phyloP scores from a whole-genome alignment of 2,888 invertebrate genomes.

The Incurvaria masculella region DNA sequence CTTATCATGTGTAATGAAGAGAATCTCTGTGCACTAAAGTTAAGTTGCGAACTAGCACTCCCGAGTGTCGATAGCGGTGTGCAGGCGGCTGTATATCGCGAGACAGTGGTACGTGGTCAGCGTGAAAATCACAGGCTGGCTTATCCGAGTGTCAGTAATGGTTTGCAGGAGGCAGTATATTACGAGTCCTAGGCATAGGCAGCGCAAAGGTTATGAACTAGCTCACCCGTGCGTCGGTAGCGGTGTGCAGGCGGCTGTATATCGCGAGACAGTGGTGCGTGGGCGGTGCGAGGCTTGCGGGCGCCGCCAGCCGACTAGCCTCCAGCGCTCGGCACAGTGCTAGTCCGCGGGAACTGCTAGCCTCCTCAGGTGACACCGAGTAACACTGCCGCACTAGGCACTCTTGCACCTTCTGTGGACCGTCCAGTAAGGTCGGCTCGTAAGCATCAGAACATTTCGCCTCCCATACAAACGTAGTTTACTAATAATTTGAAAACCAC shows the following conservation, averaged over 20 bases:
- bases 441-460: no score
- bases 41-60: no score
- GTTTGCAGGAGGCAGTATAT: no score
- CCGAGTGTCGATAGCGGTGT: constrained; percentile 22
- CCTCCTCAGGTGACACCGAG: constrained; percentile 17
- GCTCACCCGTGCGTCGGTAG: constrained; percentile 24
- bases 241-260: constrained; percentile 26
- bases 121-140: constrained; percentile 22
- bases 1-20: no score
- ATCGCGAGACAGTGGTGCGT: constrained; percentile 41
- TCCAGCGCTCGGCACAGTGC: constrained; percentile 27
- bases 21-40: no score
- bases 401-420: constrained; percentile 34
- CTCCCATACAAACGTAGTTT: no score
- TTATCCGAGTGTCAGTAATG: no score
- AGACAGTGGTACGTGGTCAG: constrained; percentile 43
- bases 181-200: no score
- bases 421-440: no score
- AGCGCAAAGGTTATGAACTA: no score
- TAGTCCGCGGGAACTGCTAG: constrained; percentile 18
- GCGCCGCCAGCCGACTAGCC: constrained; percentile 25
- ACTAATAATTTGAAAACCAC: no score
- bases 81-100: constrained; percentile 29
- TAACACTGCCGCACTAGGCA: constrained; percentile 33
- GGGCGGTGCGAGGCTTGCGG: constrained; percentile 28